Base-by-base conservation (phyloP, 2,797 vertebrate genomes). In the Allobates femoralis region DNA sequence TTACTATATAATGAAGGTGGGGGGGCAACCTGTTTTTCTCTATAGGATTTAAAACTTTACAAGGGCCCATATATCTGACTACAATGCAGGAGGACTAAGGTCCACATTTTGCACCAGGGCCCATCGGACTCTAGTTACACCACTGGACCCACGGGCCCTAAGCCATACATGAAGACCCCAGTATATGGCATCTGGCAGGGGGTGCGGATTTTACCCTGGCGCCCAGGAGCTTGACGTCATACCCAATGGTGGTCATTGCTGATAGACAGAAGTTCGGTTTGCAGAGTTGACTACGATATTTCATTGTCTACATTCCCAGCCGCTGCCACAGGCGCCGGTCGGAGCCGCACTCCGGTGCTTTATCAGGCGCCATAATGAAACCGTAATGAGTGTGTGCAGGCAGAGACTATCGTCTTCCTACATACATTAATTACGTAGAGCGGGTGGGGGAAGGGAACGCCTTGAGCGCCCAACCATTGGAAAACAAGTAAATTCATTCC, bases 401-500 rank as follows among this genome's bases (percentile, higher is more conserved):
- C 81, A 41, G 51, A 3, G 28, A n/a, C 53, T 83, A 62, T 74
- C 46, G 5, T 32, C 34, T 41, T 16, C 18, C 34, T 21, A 51
- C 79, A 50, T 80, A 64, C 58, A 66, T 64, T 66, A 50, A 66
- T 81, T 81, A 28, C 50, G 32, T 62, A 79, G 11, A 26, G 21
- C 34, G 34, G 55, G 10, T 41, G 21, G 55, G 21, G 37, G 37
- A 53, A 50, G 41, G 34, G 14, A 51, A 37, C 10, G 46, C 21
- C 73, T 84, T 32, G 69, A 64, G 41, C 46, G 19, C 18, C 3
- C 82, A 76, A 26, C 71, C 82, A 76, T 53, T 84, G 83, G 74
- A 84, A 84, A 84, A 84, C 56, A 84, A 62, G n/a, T 37, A 64
- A 58, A 64, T 50, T 62, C 82, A 37, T 76, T 74, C 58, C 60